These are phyloP conservation scores for Hexactinellida sp. DNA, from an alignment of 37 sponge, comb jelly and placozoan genomes.

Conservation along the genomic window DNA sequence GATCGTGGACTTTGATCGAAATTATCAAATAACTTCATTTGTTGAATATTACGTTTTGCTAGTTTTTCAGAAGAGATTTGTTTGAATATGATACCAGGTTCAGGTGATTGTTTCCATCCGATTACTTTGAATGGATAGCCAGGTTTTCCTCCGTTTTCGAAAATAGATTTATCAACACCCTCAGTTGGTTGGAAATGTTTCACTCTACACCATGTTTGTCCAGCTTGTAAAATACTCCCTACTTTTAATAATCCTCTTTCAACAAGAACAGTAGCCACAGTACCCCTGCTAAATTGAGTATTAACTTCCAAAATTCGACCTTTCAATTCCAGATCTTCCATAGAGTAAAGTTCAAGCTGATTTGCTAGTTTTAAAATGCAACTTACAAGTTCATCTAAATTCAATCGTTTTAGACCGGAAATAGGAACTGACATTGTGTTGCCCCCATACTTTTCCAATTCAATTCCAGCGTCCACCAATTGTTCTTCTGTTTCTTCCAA, in stretches of 20 bases:
- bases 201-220: neutral
- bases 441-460: neutral
- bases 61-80: neutral
- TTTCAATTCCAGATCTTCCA: neutral
- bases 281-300: neutral
- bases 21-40: neutral
- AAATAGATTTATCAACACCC: neutral
- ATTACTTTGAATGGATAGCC: neutral
- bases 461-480: slow-evolving; percentile 3
- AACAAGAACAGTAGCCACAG: neutral
- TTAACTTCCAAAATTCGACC: neutral
- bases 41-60: neutral
- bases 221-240: neutral
- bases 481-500: neutral
- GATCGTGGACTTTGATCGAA: neutral
- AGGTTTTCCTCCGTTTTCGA: slow-evolving; percentile 6
- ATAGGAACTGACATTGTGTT: neutral
- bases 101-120: neutral
- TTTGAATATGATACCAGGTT: neutral
- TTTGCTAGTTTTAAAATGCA: neutral
- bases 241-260: neutral
- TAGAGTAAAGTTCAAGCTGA: neutral
- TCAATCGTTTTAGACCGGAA: neutral
- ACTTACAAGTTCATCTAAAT: neutral
- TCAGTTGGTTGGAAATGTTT: neutral